A percentile compares a stretch with the other conserved stretches of the same genome.
These are phyloP conservation scores for Spilogale gracilis DNA, from an alignment of 2,113 vertebrate genomes.

Conservation along the genomic window DNA sequence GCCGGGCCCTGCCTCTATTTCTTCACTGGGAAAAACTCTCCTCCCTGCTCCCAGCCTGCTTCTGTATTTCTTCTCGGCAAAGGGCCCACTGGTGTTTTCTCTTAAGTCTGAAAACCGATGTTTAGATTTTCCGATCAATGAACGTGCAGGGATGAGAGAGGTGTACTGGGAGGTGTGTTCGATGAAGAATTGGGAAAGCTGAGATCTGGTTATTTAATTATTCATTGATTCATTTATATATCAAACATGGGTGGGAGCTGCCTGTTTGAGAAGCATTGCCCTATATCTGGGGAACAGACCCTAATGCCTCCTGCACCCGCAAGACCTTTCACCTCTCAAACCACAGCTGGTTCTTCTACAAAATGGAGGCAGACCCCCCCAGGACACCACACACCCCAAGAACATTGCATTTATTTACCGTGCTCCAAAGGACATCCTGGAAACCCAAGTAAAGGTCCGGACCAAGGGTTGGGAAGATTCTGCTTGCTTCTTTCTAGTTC, in stretches of 20 bases:
- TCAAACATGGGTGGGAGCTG: neutral
- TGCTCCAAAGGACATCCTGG: neutral
- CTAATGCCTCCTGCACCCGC: neutral
- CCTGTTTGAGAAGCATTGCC: neutral
- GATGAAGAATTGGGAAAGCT: neutral
- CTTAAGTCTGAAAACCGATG: conserved; percentile 56
- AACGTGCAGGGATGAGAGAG: neutral
- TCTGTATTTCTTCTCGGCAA: neutral
- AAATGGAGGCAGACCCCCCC: neutral
- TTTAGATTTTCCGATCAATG: conserved; percentile 66
- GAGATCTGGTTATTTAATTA: conserved; percentile 5
- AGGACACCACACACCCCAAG: neutral
- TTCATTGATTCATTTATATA: conserved; percentile 13
- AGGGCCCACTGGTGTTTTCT: neutral
- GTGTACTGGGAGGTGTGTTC: neutral
- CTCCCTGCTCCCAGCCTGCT: neutral
- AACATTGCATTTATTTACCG: neutral
- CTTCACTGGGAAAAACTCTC: neutral
- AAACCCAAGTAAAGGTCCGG: neutral
- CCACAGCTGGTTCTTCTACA: neutral
- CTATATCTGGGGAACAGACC: neutral
- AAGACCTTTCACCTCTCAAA: neutral
- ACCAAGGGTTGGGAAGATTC: neutral
- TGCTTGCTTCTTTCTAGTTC: neutral
- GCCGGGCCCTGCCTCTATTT: conserved; percentile 7